phyloP scores from a whole-genome alignment of 2,888 invertebrate genomes.

The Yponomeuta evonymella region DNA sequence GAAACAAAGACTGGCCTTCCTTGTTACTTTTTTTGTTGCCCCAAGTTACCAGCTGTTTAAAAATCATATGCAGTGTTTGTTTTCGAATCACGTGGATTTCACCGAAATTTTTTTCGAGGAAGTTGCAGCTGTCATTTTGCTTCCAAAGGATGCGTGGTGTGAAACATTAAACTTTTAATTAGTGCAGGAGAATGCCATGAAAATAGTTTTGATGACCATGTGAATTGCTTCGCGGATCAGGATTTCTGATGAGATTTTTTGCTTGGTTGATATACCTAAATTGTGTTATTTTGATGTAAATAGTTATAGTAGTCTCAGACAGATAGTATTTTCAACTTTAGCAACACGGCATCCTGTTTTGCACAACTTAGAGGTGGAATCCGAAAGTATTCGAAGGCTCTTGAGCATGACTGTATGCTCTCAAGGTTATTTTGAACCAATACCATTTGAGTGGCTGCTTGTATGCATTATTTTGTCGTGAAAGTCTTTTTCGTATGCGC shows the following conservation, averaged over 20 bases:
- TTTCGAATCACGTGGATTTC: conserved; percentile 25
- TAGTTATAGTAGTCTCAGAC: not conserved
- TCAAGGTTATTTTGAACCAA: conserved; percentile 53
- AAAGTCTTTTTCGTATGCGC: conserved; percentile 65
- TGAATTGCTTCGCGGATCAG: not conserved
- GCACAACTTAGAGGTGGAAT: conserved; percentile 28
- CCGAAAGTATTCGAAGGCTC: conserved; percentile 49
- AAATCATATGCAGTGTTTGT: conserved; percentile 3
- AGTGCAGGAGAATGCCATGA: conserved; percentile 21
- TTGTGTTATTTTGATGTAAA: not conserved
- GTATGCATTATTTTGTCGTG: conserved; percentile 62
- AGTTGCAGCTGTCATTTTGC: conserved; percentile 46
- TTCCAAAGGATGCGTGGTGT: conserved; percentile 36
- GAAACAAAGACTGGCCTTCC: conserved; percentile 44
- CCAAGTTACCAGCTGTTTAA: conserved; percentile 17
- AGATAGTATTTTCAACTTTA: not conserved
- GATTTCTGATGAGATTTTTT: not conserved
- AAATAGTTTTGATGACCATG: not conserved
- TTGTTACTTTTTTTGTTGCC: conserved; percentile 40
- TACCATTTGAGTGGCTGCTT: conserved; percentile 34
- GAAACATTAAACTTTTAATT: conserved; percentile 6
- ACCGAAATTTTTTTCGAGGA: conserved; percentile 38
- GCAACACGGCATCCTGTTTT: conserved; percentile 20
- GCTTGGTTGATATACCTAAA: not conserved
- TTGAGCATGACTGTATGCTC: conserved; percentile 26